phyloP scores from a whole-genome alignment of 2,113 vertebrate species.

The Pteropus alecto region DNA sequence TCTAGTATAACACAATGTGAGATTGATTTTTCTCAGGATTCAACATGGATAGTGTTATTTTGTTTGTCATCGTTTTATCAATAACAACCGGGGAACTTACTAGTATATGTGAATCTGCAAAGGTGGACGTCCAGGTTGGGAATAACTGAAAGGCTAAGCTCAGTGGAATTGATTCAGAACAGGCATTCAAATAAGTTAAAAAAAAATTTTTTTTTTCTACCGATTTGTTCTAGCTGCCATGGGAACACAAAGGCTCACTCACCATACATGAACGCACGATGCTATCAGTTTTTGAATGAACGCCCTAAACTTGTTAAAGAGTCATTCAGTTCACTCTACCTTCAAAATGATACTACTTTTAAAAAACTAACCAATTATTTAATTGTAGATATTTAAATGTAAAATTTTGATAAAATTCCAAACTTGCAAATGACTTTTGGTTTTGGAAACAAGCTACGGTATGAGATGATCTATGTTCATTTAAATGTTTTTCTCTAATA shows the following conservation, averaged over 20 bases:
- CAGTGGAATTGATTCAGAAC: not conserved
- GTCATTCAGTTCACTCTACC: not conserved
- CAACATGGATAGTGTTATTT: not conserved
- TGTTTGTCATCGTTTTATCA: not conserved
- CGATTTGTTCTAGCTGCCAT: constrained; percentile 29
- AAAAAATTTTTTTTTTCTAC: not conserved
- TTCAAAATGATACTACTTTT: not conserved
- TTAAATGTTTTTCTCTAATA: not conserved
- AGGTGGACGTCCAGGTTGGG: not conserved
- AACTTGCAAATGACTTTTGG: not conserved
- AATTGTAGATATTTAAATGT: not conserved
- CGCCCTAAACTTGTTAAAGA: not conserved
- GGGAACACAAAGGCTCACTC: constrained; percentile 25
- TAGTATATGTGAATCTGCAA: not conserved
- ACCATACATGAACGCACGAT: not conserved
- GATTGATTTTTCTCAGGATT: not conserved
- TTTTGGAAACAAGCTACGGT: not conserved
- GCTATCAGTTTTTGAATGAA: constrained; percentile 11
- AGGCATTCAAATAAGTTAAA: not conserved
- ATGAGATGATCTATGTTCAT: not conserved
- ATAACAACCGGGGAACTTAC: not conserved
- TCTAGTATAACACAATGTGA: not conserved
- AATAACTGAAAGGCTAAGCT: not conserved
- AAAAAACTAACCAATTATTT: constrained; percentile 13
- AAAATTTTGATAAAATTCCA: not conserved